phyloP scores from a whole-genome alignment of 2,113 vertebrate species.

The Callithrix jacchus region DNA sequence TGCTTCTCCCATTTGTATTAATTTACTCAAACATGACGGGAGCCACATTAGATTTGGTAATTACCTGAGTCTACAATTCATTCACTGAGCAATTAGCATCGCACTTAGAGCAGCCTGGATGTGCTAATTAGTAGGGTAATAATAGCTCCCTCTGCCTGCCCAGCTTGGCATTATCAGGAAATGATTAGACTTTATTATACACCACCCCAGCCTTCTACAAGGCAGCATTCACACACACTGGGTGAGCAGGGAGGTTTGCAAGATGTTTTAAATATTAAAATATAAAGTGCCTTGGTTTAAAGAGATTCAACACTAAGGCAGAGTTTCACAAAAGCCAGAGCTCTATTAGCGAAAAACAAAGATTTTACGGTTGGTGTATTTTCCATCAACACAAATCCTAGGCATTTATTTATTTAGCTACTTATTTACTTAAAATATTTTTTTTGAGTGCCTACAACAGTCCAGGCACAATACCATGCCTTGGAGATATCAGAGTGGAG shows the following conservation, averaged over 20 bases:
- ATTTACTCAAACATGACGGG: constrained; percentile 53
- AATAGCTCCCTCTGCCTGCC: constrained; percentile 40
- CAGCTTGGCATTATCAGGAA: constrained; percentile 41
- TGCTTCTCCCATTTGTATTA: constrained; percentile 52
- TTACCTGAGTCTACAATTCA: constrained; percentile 77
- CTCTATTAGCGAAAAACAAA: not conserved
- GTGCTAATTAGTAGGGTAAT: constrained; percentile 58
- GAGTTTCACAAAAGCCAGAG: not conserved
- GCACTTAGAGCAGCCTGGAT: constrained; percentile 41
- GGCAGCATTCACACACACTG: not conserved
- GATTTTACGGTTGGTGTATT: not conserved
- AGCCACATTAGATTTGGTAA: constrained; percentile 68
- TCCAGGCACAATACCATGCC: not conserved
- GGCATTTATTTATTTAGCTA: not conserved
- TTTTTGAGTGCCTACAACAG: not conserved
- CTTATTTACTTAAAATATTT: not conserved
- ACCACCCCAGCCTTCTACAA: not conserved
- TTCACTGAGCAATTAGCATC: constrained; percentile 75
- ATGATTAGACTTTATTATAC: constrained; percentile 37
- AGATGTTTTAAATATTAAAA: constrained; percentile 74
- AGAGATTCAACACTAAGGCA: constrained; percentile 57
- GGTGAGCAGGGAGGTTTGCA: not conserved
- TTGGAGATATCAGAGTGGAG: not conserved
- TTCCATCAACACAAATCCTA: not conserved
- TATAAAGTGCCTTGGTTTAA: constrained; percentile 68